Evolutionary conservation across 1,140 invertebrate species (phyloP), one percentile per base, ranked within the genome.

Genomic region (Helicoverpa zea): DNA sequence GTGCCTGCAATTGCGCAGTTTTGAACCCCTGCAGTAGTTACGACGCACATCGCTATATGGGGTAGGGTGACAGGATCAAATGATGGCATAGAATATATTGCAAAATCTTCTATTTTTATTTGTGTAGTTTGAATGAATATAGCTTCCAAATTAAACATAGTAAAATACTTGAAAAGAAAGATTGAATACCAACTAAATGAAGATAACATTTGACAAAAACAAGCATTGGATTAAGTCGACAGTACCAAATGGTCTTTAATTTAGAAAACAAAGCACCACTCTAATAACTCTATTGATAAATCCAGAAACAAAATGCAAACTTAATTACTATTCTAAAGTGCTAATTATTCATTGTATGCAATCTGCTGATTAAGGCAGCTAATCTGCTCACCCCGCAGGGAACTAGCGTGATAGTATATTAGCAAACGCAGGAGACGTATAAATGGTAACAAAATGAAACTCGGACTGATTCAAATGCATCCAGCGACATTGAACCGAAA

Each of bases 1-100:
- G 89, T 86, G 82, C 80, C 83, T 90, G 90, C 90, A 93, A 92
- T 86, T 92, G 91, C 92, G 92, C 89, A 91, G 91, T 93, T 92
- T 90, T 89, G 86, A 89, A 87, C 87, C 90, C 92, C 88, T 93
- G 90, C 88, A 90, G 88, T 89, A 85, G 88, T 89, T 89, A 90
- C 84, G 85, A 84, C 86, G 87, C 88, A 88, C 81, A 83, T 87
- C 76, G 52, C 82, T 64, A 13, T 77, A 83, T 84, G 77, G 83
- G 76, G 81, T 90, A 83, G 80, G 91, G 89, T 90, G 81, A 83
- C 54, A 2, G 23, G 5, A 59, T 72, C 83, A 30, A 59, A 79
- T 47, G 51, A 58, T 43, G 68, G 56, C 43, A 72, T 30, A 43
- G 0, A 43, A 43, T 43, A 43, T 43, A 7, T 43, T 43, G 35